Evolutionary conservation across 2,113 vertebrate genomes (phyloP).

Genomic region (Oxyura jamaicensis): DNA sequence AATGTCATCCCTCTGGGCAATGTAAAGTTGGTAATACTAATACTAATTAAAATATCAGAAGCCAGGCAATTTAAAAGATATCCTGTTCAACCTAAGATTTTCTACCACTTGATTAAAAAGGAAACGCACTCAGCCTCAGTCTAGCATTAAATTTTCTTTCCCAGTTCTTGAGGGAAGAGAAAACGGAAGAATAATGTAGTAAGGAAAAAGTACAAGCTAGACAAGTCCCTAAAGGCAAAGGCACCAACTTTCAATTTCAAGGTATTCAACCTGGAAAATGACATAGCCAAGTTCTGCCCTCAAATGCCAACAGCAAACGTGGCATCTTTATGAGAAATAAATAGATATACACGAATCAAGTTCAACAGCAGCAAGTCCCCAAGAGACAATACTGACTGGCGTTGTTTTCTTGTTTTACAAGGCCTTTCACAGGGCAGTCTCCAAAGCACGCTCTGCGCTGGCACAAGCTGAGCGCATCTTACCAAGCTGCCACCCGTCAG

Average conservation of each 20-base stretch:
- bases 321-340: not conserved
- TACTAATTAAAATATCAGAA: slow-evolving; percentile 38
- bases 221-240: slow-evolving; percentile 12
- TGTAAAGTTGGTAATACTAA: not conserved
- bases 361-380: not conserved
- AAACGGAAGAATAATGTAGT: not conserved
- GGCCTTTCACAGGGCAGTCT: not conserved
- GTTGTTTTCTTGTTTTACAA: not conserved
- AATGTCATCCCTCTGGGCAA: not conserved
- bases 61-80: not conserved
- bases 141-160: slow-evolving; percentile 16
- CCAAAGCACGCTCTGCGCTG: not conserved
- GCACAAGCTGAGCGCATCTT: not conserved
- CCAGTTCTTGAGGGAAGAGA: not conserved
- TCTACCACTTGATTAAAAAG: slow-evolving; percentile 18
- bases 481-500: not conserved
- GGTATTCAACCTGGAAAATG: not conserved
- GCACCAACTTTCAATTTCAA: not conserved
- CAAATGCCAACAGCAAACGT: not conserved
- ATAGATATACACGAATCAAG: not conserved
- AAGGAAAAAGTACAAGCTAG: not conserved
- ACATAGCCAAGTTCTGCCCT: not conserved
- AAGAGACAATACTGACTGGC: not conserved
- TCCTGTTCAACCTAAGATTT: not conserved
- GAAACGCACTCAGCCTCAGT: not conserved